Evolutionary conservation across 2,888 invertebrate genomes (phyloP).

Genomic region (Vandiemenella viatica): DNA sequence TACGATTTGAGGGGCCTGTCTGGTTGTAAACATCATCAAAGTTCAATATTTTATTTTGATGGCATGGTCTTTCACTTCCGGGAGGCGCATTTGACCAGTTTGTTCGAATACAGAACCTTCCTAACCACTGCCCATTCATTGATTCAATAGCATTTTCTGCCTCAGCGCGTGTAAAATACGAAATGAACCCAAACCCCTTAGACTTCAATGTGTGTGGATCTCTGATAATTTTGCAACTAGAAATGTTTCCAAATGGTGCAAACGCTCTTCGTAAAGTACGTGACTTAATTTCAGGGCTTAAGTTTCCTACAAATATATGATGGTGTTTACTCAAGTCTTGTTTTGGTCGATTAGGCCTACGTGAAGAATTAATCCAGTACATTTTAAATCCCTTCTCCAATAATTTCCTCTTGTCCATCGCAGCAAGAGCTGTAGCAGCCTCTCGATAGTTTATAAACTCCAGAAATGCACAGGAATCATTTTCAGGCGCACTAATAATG

Average conservation of each 20-base stretch:
- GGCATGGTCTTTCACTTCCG: constrained; percentile 42
- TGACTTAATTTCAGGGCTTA: constrained; percentile 98
- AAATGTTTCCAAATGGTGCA: constrained; percentile 96
- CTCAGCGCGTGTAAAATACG: constrained; percentile 96
- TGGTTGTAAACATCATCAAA: constrained; percentile 84
- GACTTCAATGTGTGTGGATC: constrained; percentile 98
- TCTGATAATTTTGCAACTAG: constrained; percentile 96
- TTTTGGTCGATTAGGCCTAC: constrained; percentile 90
- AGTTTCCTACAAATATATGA: constrained; percentile 98
- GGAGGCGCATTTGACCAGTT: constrained; percentile 96
- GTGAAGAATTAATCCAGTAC: constrained; percentile 99
- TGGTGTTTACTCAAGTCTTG: constrained; percentile 97
- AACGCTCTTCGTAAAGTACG: constrained; percentile 95
- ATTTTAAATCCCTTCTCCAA: constrained; percentile 99
- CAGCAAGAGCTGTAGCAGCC: constrained; percentile 92
- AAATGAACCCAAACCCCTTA: constrained; percentile 98
- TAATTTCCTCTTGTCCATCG: constrained; percentile 96
- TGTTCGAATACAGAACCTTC: constrained; percentile 93
- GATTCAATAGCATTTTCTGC: constrained; percentile 95
- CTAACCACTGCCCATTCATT: constrained; percentile 99
- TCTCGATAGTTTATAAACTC: constrained; percentile 93
- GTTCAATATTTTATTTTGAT: constrained; percentile 36
- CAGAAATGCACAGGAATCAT: constrained; percentile 98
- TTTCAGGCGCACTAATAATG: constrained; percentile 94
- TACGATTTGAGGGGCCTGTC: constrained; percentile 95